Evolutionary conservation across 2,888 invertebrate genomes (phyloP), one percentile per base, ranked within the genome.

Genomic region (Odontocolon sp.): DNA sequence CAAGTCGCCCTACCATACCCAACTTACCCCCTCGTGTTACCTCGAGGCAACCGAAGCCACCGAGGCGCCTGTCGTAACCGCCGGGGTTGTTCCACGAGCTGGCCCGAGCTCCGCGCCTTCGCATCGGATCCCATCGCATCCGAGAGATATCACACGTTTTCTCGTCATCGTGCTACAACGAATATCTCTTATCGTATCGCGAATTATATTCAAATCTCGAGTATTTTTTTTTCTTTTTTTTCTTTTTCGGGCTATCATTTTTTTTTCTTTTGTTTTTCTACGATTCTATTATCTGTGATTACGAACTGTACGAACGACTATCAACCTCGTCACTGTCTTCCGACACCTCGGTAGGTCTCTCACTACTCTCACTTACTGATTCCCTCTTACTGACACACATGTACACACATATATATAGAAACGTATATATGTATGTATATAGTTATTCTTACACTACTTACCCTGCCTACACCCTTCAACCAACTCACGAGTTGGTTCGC

Each of bases 1-100:
- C 89, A 88, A 88, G 78, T 77, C 78, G 74, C 82, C 80, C 82
- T 79, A 61, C 80, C 72, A 69, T 64, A 71, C 64, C 75, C 40
- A 56, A 54, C 72, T 38, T 47, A 47, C 54, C 45, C 47, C 59
- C 45, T 59, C 59, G 66, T 45, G 36, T 57, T 54, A 67, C 57
- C 64, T 57, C 73, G 57, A 59, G 67, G 66, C 68, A 40, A 31
- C 36, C 14, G 26, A 23, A 57, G 40, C 67, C 66, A 64, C 64
- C 66, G 18, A 42, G 54, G 40, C 54, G 47, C 36, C 21, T 40
- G 28, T 61, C 63, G 70, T 52, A 70, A 50, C 50, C 42, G 61
- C 61, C 52, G n/a, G n/a, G n/a, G n/a, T n/a, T n/a, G 8, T 8
- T n/a, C 36, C 36, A 2, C 9, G 36, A 47, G 9, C 45, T 14